A percentile compares a stretch with the other conserved stretches of the same genome.
phyloP scores from a whole-genome alignment of 2,888 invertebrate species.

The Aproaerema taeniolella region DNA sequence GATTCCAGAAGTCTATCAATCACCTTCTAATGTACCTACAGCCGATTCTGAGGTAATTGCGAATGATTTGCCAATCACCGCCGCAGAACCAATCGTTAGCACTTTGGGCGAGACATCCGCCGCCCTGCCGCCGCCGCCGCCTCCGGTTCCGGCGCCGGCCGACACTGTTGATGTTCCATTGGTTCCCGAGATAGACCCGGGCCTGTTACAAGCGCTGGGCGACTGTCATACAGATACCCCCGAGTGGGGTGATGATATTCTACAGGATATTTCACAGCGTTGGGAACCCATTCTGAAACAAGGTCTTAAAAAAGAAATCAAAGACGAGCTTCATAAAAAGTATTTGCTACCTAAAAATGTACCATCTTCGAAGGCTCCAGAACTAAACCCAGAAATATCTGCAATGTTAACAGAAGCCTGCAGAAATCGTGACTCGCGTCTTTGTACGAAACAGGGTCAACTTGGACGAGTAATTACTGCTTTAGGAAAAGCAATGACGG shows the following conservation, averaged over 20 bases:
- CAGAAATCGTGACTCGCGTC: constrained; percentile 4
- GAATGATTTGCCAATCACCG: background rate
- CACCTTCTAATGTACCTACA: background rate
- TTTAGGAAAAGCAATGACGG: constrained; percentile 13
- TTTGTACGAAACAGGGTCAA: constrained; percentile 12
- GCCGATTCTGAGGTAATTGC: background rate
- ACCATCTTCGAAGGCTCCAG: constrained; percentile 4
- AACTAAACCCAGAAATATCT: constrained; percentile 1
- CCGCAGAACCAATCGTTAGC: background rate
- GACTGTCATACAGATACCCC: background rate
- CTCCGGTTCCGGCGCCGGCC: no score
- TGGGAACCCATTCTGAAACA: background rate
- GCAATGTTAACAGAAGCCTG: constrained; percentile 1
- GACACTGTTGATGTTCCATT: no score
- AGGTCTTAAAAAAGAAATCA: constrained; percentile 5
- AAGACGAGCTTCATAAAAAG: background rate
- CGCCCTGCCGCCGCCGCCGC: background rate
- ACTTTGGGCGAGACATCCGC: background rate
- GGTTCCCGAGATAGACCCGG: no score
- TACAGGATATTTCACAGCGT: background rate
- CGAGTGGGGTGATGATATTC: background rate
- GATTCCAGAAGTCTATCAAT: no score
- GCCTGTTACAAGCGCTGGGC: background rate
- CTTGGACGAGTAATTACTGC: constrained; percentile 11
- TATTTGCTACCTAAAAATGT: constrained; percentile 11